phyloP scores from a whole-genome alignment of 1,140 invertebrate species.

The Proctacanthus coquilletti region DNA sequence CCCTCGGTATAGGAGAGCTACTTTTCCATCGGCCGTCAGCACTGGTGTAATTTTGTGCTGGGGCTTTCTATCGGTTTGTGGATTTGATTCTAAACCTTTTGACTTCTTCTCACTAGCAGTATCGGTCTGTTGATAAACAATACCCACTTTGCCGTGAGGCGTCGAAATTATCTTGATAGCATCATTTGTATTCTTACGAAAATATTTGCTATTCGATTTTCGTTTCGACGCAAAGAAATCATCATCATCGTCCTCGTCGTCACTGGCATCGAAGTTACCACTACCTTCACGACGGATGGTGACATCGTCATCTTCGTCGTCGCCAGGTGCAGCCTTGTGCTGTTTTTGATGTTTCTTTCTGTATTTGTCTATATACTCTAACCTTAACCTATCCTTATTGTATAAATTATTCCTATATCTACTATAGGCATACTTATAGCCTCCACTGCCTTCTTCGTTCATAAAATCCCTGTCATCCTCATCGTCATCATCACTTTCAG shows the following conservation, averaged over 20 bases:
- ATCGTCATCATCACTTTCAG: slow-evolving; percentile 6
- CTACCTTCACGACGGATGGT: too few relatives aligned
- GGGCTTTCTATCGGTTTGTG: slow-evolving; percentile 11
- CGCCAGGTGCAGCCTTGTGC: slow-evolving; percentile 8
- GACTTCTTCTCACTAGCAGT: slow-evolving; percentile 5
- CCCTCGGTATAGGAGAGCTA: slow-evolving; percentile 30
- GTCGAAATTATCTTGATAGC: slow-evolving; percentile 30
- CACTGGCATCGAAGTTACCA: slow-evolving; percentile 6
- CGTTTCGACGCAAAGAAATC: slow-evolving; percentile 21
- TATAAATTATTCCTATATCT: slow-evolving; percentile 3
- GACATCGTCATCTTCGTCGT: slow-evolving; percentile 5
- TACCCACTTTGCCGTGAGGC: slow-evolving; percentile 27
- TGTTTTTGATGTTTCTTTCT: slow-evolving; percentile 12
- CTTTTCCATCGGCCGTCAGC: slow-evolving; percentile 30
- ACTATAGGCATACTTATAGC: slow-evolving; percentile 2
- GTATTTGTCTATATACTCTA: slow-evolving; percentile 7
- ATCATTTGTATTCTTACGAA: slow-evolving; percentile 28
- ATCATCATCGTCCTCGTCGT: slow-evolving; percentile 9
- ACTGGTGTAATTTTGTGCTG: slow-evolving; percentile 31
- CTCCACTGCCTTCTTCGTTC: slow-evolving; percentile 24
- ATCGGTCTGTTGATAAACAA: slow-evolving; percentile 24
- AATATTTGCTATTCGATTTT: slow-evolving; percentile 18
- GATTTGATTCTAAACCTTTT: slow-evolving; percentile 5
- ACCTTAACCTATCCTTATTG: slow-evolving; percentile 7
- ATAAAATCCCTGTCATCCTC: slow-evolving; percentile 13